Evolutionary conservation across 2,888 invertebrate species (phyloP).

Genomic region (Drosophila cracens): DNA sequence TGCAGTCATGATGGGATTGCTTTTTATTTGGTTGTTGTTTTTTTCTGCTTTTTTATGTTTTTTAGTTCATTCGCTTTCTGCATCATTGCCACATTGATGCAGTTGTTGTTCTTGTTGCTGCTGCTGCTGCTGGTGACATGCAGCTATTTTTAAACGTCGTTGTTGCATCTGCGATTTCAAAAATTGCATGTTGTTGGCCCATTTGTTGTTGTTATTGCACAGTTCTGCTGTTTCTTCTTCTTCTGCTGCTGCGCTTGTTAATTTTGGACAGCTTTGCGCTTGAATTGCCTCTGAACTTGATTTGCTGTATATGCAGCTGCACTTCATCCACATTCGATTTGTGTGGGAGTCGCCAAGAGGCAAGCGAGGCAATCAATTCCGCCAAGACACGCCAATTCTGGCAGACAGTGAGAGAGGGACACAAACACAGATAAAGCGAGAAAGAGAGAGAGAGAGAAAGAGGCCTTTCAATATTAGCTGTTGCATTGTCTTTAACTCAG

Average conservation of each 20-base stretch:
- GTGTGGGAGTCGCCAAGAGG: conserved; percentile 54
- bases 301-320: conserved; percentile 46
- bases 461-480: not conserved
- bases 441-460: not conserved
- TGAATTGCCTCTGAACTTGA: conserved; percentile 67
- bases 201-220: conserved; percentile 54
- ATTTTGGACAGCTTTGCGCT: conserved; percentile 69
- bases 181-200: conserved; percentile 68
- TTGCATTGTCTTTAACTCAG: conserved; percentile 38
- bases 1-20: conserved; percentile 29
- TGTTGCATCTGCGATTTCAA: conserved; percentile 61
- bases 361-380: conserved; percentile 56
- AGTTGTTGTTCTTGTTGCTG: conserved; percentile 29
- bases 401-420: not conserved
- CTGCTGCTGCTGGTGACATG: conserved; percentile 63
- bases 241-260: conserved; percentile 49
- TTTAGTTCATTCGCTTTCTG: conserved; percentile 40
- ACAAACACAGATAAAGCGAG: not conserved
- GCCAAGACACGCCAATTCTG: conserved; percentile 44
- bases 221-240: conserved; percentile 3
- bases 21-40: conserved; percentile 17
- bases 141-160: conserved; percentile 72
- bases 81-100: conserved; percentile 71
- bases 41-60: conserved; percentile 6
- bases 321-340: conserved; percentile 41